Conservation (phyloP, 2,113 vertebrate genomes). For the Helogale parvula region DNA sequence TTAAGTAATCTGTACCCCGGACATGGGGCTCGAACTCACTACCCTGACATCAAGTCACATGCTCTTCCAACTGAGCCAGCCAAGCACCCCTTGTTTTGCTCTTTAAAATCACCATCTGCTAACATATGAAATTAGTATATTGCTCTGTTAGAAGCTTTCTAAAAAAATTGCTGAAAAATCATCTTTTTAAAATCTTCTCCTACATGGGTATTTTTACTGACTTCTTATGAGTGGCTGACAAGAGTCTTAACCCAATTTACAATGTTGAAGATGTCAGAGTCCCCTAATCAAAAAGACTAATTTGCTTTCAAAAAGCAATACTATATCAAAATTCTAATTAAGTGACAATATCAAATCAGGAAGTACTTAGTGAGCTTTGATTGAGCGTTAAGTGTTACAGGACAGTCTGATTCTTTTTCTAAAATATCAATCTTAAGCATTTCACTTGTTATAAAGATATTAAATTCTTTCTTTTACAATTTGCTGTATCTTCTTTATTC, state of each 20-base stretch:
- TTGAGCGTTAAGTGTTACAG: neutral
- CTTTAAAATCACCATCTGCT: neutral
- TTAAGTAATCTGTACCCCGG: neutral
- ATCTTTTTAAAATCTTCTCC: neutral
- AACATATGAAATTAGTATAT: neutral
- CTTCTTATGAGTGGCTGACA: neutral
- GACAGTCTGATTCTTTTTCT: neutral
- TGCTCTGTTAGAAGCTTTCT: neutral
- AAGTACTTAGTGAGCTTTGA: neutral
- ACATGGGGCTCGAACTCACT: neutral
- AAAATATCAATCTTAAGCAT: neutral
- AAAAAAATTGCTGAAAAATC: conserved; percentile 14
- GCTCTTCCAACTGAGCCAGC: neutral
- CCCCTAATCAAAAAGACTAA: neutral
- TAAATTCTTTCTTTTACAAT: neutral
- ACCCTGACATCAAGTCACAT: neutral
- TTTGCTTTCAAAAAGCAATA: neutral
- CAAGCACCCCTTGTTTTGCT: neutral
- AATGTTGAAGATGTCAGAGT: neutral
- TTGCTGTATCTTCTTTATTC: neutral
- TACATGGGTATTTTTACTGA: neutral
- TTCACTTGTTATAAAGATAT: neutral
- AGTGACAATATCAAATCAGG: neutral
- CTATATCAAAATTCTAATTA: neutral
- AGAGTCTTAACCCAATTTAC: neutral